A percentile compares a stretch with the other conserved stretches of the same genome.
Evolutionary conservation across 1,140 invertebrate genomes (phyloP).

Genomic region (Parasteatoda tepidariorum): DNA sequence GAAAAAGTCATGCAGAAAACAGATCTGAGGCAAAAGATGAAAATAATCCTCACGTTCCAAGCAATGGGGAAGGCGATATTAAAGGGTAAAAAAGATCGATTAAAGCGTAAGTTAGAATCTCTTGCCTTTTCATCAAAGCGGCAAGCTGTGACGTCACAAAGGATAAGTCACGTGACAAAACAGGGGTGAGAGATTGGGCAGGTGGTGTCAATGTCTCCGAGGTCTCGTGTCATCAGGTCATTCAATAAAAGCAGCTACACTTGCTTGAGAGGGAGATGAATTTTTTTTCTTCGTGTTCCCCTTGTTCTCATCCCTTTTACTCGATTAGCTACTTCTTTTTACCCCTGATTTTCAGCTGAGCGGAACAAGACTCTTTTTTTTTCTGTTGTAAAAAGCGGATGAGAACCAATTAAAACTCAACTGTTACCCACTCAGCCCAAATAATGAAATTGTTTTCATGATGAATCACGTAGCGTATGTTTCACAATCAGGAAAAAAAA

Average conservation of each 20-base stretch:
- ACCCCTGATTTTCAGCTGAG: too few relatives aligned
- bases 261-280: constrained; percentile 23
- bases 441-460: too few relatives aligned
- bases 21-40: too few relatives aligned
- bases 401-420: too few relatives aligned
- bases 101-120: constrained; percentile 8
- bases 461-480: too few relatives aligned
- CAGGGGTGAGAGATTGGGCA: constrained; percentile 42
- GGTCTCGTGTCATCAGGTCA: constrained; percentile 53
- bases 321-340: constrained; percentile 8
- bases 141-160: constrained; percentile 47
- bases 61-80: too few relatives aligned
- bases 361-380: too few relatives aligned
- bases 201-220: constrained; percentile 49
- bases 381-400: too few relatives aligned
- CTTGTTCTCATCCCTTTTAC: constrained; percentile 15
- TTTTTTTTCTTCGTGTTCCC: not conserved
- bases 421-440: too few relatives aligned
- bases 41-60: too few relatives aligned
- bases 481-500: too few relatives aligned
- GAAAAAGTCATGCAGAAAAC: too few relatives aligned
- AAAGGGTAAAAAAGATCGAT: constrained; percentile 28
- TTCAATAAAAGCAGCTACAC: constrained; percentile 51
- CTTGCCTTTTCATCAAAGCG: constrained; percentile 35
- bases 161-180: constrained; percentile 36